phyloP scores from a whole-genome alignment of 2,113 vertebrate species.

The Holacanthus passer region DNA sequence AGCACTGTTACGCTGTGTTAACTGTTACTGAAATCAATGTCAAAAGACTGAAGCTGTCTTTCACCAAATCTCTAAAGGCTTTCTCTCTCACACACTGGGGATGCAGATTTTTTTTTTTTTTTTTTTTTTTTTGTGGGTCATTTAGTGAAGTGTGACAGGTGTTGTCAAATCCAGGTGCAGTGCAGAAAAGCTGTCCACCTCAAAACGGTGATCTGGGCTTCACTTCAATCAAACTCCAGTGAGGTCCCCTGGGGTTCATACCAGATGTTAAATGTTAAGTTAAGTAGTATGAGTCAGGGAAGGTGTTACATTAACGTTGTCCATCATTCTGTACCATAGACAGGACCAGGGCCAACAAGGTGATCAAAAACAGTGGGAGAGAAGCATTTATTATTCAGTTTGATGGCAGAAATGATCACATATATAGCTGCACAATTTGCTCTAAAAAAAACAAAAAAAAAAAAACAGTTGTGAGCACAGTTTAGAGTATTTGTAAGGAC shows the following conservation, averaged over 20 bases:
- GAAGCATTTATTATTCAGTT: neutral
- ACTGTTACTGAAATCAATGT: neutral
- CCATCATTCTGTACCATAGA: neutral
- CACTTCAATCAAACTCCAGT: slow-evolving; percentile 53
- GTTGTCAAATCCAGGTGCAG: slow-evolving; percentile 65
- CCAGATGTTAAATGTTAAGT: slow-evolving; percentile 59
- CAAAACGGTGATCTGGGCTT: slow-evolving; percentile 42
- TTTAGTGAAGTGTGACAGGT: slow-evolving; percentile 65
- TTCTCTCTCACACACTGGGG: slow-evolving; percentile 1
- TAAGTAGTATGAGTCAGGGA: slow-evolving; percentile 22
- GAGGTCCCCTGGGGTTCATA: slow-evolving; percentile 37
- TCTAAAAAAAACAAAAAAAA: neutral
- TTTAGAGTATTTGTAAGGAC: too few relatives aligned
- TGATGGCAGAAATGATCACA: neutral
- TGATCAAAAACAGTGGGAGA: neutral
- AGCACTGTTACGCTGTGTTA: neutral
- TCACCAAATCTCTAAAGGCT: neutral
- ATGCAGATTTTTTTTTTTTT: neutral
- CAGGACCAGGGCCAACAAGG: neutral
- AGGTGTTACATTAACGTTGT: slow-evolving; percentile 1
- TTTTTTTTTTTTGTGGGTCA: slow-evolving; percentile 11
- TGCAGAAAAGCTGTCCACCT: slow-evolving; percentile 52
- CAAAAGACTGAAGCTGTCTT: slow-evolving; percentile 2
- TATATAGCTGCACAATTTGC: neutral
- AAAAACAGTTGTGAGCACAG: neutral